Evolutionary conservation across 2,888 invertebrate genomes (phyloP).

Genomic region (Beris chalybata): DNA sequence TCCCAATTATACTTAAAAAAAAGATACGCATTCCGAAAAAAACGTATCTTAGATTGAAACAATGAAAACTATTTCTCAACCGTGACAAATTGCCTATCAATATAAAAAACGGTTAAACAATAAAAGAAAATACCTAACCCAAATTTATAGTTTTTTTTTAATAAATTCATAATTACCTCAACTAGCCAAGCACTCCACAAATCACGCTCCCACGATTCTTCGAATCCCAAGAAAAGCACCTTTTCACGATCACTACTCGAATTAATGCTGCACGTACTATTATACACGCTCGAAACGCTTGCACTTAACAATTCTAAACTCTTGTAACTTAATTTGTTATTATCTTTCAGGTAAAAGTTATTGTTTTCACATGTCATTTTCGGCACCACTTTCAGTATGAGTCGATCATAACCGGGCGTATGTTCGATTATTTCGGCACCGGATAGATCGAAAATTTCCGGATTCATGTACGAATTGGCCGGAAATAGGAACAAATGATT

Average conservation of each 20-base stretch:
- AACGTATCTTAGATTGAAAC: no score
- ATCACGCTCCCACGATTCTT: constrained; percentile 67
- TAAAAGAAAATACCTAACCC: not conserved
- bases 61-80: constrained; percentile 4
- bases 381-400: constrained; percentile 56
- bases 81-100: constrained; percentile 10
- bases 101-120: not conserved
- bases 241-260: constrained; percentile 58
- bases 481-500: constrained; percentile 64
- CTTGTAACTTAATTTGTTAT: constrained; percentile 38
- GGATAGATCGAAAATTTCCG: constrained; percentile 44
- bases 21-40: no score
- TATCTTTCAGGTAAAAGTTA: constrained; percentile 40
- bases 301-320: constrained; percentile 46
- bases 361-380: constrained; percentile 41
- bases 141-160: not conserved
- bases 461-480: constrained; percentile 45
- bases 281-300: constrained; percentile 53
- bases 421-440: constrained; percentile 43
- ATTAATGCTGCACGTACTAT: constrained; percentile 41
- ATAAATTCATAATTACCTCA: constrained; percentile 57
- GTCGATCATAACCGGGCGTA: constrained; percentile 48
- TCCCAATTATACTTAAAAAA: no score
- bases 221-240: constrained; percentile 66
- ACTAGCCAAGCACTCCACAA: constrained; percentile 68